Evolutionary conservation across 2,888 invertebrate species (phyloP).

Genomic region (Dasypogon diadema): DNA sequence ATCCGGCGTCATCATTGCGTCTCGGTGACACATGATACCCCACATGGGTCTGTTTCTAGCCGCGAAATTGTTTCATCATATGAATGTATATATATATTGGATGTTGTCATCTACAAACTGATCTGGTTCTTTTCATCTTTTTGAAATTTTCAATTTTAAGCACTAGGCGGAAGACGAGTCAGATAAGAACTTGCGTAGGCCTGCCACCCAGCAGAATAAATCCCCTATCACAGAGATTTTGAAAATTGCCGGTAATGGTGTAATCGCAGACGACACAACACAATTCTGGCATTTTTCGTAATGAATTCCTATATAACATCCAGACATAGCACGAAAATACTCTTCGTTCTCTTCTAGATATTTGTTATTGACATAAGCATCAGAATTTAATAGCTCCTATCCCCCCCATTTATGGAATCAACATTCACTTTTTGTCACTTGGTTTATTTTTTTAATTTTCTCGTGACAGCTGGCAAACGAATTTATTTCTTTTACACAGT

Average conservation of each 20-base stretch:
- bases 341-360: no score
- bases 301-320: not conserved
- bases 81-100: no score
- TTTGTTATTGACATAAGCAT: no score
- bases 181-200: no score
- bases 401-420: not conserved
- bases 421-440: not conserved
- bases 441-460: constrained; percentile 44
- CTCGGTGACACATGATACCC: not conserved
- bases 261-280: not conserved
- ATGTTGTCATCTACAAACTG: no score
- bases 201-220: no score
- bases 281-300: not conserved
- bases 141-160: no score
- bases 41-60: not conserved
- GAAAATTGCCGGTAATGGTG: not conserved
- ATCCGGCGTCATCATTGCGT: not conserved
- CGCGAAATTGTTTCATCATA: not conserved
- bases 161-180: no score
- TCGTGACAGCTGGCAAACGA: constrained; percentile 54
- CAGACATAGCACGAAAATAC: no score
- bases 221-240: no score
- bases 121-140: no score
- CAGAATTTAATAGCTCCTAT: no score
- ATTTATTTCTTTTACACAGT: constrained; percentile 50